Base-by-base conservation (phyloP, 2,797 vertebrate genomes). In the Steatocranus sp. region DNA sequence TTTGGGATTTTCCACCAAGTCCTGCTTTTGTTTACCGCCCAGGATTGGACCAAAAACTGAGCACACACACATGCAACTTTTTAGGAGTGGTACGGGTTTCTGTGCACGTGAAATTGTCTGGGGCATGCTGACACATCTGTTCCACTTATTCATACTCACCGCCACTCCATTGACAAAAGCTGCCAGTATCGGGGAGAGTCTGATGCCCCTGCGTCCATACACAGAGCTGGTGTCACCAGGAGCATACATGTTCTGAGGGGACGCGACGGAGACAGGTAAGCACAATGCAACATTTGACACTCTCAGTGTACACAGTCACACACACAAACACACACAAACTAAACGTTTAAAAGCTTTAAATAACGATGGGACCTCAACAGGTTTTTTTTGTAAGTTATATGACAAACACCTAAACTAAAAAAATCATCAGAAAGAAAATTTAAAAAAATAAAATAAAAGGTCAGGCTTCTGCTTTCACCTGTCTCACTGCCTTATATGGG, bases 131-230 rank as follows among this genome's bases (percentile, higher is more conserved):
- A 85, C 50, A 81, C 56, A 80, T 78, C 20, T 68, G 10, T 83
- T 75, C 81, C 63, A 63, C 2, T 4, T 79, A 32, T 74, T 86
- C 30, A 32, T 27, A 94, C 97, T 97, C 92, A 98, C 97, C 49
- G 97, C 97, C 48, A 98, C 97, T 30, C 97, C 97, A 0, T 98
- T 98, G 83, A 96, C 95, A 73, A 97, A 98, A 0, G 97, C 97
- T 4, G 97, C 97, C 90, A 98, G 91, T 1, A 95, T 96, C 0
- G 97, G 97, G 5, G 97, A 97, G 6, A 98, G 95, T 85, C 92
- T 97, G 27, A 93, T 73, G 0, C 92, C 96, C 0, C 84, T 91
- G 83, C 94, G 96, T 41, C 97, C 97, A 3, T 97, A 98, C n/a
- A 98, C 96, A 2, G 95, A 96, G 93, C 97, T 97, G 70, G 96